Evolutionary conservation across 2,797 vertebrate genomes (phyloP), one percentile per base, ranked within the genome.

Genomic region (Erpetoichthys calabaricus): DNA sequence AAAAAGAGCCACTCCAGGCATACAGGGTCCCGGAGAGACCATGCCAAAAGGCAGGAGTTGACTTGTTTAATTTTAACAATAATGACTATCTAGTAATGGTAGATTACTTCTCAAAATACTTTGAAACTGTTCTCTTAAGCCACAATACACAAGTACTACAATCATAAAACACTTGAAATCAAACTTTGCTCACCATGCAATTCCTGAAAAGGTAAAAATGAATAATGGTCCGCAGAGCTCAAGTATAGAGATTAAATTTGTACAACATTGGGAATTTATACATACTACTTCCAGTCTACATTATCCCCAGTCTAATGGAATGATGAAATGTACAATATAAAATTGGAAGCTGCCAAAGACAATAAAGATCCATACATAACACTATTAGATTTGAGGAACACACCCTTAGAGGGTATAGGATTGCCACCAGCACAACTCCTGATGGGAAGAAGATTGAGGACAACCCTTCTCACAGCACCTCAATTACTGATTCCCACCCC

Each of bases 221-320:
- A 61, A 61, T n/a, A 41, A 65, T 67, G 61, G 53, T 52, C 57
- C 60, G 60, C 44, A 50, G 5, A 64, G 60, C 25, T 65, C 57
- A 57, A 62, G 63, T 53, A 57, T 45, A 47, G 67, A 65, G 60
- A 60, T 56, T n/a, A 57, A 62, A 53, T 53, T 49, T 66, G 53
- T 0, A 63, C 61, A 59, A 61, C 49, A 45, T 47, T 67, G 62
- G 44, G 47, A 58, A 64, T 68, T 62, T 64, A 57, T 45, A 54
- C 56, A 59, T 58, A 65, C 59, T 60, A 56, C 52, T 56, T 62
- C 56, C 57, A 65, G 59, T 61, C 68, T 63, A 51, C 62, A 58
- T 60, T 45, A 10, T 9, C 57, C 57, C 56, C 58, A 45, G 45
- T 63, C 56, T 57, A 59, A 62, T 3, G 5, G 49, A 49, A 57